Evolutionary conservation across 2,113 vertebrate species (phyloP), one percentile per base, ranked within the genome.

Genomic region (Columba janthina): DNA sequence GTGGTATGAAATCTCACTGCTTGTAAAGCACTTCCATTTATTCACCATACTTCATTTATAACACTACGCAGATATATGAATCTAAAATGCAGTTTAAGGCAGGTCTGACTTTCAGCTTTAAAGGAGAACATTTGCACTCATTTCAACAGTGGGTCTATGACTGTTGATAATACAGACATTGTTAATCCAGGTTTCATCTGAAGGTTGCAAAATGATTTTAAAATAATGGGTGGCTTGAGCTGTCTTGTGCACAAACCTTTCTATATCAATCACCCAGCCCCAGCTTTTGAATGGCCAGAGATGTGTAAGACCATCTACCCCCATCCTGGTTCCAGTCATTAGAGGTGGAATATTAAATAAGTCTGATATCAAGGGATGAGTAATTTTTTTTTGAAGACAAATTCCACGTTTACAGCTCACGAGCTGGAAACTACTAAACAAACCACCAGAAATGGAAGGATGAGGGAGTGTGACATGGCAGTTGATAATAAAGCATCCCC

Each of bases 391-490:
- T 51, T 25, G 3, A 46, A 87, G 40, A 61, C 12, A 62, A 50
- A 58, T 62, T 10, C 50, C 42, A 57, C n/a, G 28, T 82, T 76
- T 38, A 7, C 50, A 61, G 3, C 16, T 26, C 0, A 0, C 48
- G 42, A 67, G 50, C 53, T 78, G 58, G 46, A 60, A 93, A 15
- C 7, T 48, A 4, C 40, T n/a, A 6, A 85, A 42, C 5, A 53
- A 69, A 22, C 53, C 40, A 20, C 62, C 12, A 46, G 76, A 44
- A 96, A 76, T 25, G 3, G 21, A 32, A 82, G 58, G 62, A 14
- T 10, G 15, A 71, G 3, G 2, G 32, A 17, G 73, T 31, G 8
- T 6, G 24, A 71, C 61, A 31, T 36, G 18, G n/a, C 54, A 57
- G 48, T 4, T 26, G 25, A 42, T 28, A 69, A 34, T 15, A 26